Conservation (phyloP, 2,888 invertebrate genomes). For the Drosophila affinis region DNA sequence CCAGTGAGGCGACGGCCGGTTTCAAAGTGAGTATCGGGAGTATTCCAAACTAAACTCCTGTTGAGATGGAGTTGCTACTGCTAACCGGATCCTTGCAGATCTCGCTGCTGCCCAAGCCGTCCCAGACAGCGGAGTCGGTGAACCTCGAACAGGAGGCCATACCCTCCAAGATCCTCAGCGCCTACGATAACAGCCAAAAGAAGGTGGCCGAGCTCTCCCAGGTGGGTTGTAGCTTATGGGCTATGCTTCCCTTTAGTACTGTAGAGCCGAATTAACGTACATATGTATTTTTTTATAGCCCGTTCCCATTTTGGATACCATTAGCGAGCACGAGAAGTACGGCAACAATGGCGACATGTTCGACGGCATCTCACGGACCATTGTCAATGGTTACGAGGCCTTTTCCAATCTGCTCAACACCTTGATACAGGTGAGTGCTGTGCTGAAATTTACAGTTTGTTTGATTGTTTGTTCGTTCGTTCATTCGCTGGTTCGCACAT, state of each 20-base stretch:
- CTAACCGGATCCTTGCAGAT: slow-evolving; percentile 49
- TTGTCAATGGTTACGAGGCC: slow-evolving; percentile 88
- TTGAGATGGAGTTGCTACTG: neutral
- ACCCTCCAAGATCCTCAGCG: slow-evolving; percentile 78
- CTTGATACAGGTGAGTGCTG: slow-evolving; percentile 86
- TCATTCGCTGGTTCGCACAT: slow-evolving; percentile 37
- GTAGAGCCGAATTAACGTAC: neutral
- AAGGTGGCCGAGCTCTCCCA: slow-evolving; percentile 74
- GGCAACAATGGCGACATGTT: slow-evolving; percentile 90
- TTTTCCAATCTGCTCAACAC: slow-evolving; percentile 88
- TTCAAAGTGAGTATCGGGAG: slow-evolving; percentile 66
- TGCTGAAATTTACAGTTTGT: slow-evolving; percentile 5
- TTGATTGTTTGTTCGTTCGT: slow-evolving; percentile 10
- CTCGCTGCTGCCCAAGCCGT: slow-evolving; percentile 68
- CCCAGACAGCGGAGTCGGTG: slow-evolving; percentile 80
- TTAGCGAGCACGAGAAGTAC: slow-evolving; percentile 90
- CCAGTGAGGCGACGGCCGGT: slow-evolving; percentile 49
- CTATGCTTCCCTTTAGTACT: neutral
- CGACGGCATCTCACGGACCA: slow-evolving; percentile 86
- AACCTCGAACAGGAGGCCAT: slow-evolving; percentile 82
- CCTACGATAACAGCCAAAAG: slow-evolving; percentile 81
- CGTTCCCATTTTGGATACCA: slow-evolving; percentile 90
- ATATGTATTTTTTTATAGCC: slow-evolving; percentile 84
- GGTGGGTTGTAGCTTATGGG: slow-evolving; percentile 58
- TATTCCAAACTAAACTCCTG: neutral